A percentile compares a stretch with the other conserved stretches of the same genome.
Evolutionary conservation across 2,113 vertebrate species (phyloP).

Genomic region (Colossoma macropomum): DNA sequence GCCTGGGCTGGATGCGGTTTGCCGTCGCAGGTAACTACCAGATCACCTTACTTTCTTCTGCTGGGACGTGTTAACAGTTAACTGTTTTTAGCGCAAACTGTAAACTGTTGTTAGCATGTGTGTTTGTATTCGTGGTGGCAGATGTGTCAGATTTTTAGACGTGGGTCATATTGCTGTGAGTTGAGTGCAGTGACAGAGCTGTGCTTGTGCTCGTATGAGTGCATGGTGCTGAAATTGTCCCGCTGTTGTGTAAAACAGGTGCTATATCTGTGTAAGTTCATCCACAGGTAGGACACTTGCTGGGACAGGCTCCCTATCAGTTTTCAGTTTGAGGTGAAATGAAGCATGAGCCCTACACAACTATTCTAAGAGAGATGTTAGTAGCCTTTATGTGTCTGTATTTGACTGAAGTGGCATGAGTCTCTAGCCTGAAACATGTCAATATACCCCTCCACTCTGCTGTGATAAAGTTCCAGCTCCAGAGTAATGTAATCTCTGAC

Average conservation of each 20-base stretch:
- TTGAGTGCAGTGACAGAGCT: background rate
- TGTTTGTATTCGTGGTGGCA: background rate
- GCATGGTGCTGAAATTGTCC: slow-evolving; percentile 5
- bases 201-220: slow-evolving; percentile 8
- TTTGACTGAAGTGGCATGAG: background rate
- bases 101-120: background rate
- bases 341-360: background rate
- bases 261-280: slow-evolving; percentile 19
- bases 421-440: background rate
- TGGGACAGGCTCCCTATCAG: slow-evolving; percentile 16
- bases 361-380: background rate
- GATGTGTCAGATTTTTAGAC: slow-evolving; percentile 21
- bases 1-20: slow-evolving; percentile 55
- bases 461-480: background rate
- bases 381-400: background rate
- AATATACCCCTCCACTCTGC: background rate
- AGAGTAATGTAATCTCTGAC: background rate
- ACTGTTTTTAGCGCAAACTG: background rate
- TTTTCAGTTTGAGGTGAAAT: slow-evolving; percentile 1
- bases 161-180: slow-evolving; percentile 18
- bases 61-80: slow-evolving; percentile 11
- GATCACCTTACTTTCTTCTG: slow-evolving; percentile 46
- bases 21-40: slow-evolving; percentile 52
- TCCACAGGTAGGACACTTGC: slow-evolving; percentile 56
- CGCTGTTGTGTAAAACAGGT: slow-evolving; percentile 41